Percentiles rank a stretch among this genome's conserved stretches.
phyloP scores from a whole-genome alignment of 1,140 invertebrate genomes.

The Macrocentrus cingulum region DNA sequence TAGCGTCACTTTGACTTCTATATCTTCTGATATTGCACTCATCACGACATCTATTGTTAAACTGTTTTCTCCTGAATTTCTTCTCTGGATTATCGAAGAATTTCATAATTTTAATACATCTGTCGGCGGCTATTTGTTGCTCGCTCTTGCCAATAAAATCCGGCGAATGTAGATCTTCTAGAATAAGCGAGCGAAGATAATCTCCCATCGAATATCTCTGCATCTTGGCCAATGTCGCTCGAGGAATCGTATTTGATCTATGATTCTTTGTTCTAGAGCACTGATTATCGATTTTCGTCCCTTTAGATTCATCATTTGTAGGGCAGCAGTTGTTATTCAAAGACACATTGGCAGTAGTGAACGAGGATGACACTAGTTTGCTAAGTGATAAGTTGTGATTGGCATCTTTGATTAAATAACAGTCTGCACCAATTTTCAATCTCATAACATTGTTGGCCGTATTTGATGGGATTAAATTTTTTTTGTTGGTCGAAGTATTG shows the following conservation, averaged over 20 bases:
- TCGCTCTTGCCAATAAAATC: background rate
- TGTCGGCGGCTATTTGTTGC: slow-evolving; percentile 4
- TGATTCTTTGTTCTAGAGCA: background rate
- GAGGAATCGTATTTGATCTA: background rate
- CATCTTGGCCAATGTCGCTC: background rate
- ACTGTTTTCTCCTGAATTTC: too few species aligned
- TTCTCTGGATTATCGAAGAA: background rate
- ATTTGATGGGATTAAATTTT: too few species aligned
- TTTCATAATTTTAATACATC: background rate
- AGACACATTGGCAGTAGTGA: too few species aligned
- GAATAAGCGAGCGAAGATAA: slow-evolving; percentile 35
- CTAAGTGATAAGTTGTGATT: background rate
- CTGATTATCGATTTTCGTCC: too few species aligned
- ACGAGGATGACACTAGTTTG: too few species aligned
- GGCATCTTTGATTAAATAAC: background rate
- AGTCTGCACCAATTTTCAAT: slow-evolving; percentile 6
- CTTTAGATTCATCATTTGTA: too few species aligned
- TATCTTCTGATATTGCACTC: background rate
- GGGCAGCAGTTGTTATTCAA: too few species aligned
- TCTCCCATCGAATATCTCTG: slow-evolving; percentile 43
- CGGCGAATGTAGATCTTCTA: background rate
- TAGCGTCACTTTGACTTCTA: background rate
- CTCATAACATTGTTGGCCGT: background rate
- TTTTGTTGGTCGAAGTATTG: too few species aligned
- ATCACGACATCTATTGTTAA: too few species aligned